A percentile compares a stretch with the other conserved stretches of the same genome.
These are phyloP conservation scores for Escarpia spicata DNA, from an alignment of 2,888 invertebrate species.

Conservation along the genomic window DNA sequence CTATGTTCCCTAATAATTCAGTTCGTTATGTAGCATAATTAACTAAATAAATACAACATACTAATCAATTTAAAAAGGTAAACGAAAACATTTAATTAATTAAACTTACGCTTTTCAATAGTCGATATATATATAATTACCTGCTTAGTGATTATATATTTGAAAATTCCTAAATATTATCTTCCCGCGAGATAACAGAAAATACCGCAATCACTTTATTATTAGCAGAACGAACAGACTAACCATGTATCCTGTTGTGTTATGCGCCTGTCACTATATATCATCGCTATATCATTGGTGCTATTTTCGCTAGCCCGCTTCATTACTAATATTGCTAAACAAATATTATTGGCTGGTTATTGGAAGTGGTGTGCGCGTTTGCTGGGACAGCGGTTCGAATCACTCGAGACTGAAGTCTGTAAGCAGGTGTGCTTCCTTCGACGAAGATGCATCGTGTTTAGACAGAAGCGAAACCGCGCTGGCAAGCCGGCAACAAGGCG, in stretches of 20 bases:
- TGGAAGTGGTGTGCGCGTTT: background rate
- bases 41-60: background rate
- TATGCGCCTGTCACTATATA: background rate
- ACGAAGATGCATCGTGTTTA: constrained; percentile 3
- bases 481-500: constrained; percentile 1
- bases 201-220: background rate
- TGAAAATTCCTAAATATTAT: background rate
- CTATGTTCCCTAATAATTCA: background rate
- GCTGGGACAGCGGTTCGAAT: background rate
- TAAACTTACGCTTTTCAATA: background rate
- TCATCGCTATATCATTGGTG: background rate
- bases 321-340: constrained; percentile 10
- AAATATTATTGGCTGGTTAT: constrained; percentile 10
- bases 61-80: background rate
- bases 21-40: background rate
- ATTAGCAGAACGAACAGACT: background rate
- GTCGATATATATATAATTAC: background rate
- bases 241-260: background rate
- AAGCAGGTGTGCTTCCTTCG: background rate
- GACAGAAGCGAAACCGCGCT: background rate
- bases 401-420: background rate
- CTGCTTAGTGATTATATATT: background rate
- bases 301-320: background rate
- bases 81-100: background rate
- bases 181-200: background rate